Conservation (phyloP, 2,797 vertebrate species). For the Nasua narica region DNA sequence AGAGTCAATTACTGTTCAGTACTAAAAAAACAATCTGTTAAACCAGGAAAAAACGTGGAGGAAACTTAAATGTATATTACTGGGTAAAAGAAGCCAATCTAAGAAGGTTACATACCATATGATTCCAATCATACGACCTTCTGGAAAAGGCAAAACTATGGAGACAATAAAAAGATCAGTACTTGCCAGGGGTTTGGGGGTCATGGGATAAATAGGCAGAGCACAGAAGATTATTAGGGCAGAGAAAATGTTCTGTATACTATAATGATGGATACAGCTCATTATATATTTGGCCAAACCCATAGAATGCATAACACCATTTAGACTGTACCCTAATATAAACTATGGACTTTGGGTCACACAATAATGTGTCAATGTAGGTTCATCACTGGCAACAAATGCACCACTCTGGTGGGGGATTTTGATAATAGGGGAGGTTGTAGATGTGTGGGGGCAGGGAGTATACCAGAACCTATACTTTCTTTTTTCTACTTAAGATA, state of each 20-base stretch:
- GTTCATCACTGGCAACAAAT: background rate
- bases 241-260: background rate
- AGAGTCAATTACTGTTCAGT: background rate
- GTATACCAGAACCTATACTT: background rate
- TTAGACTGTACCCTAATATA: background rate
- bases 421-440: background rate
- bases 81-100: background rate
- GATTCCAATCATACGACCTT: background rate
- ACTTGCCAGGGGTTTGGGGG: too few species aligned
- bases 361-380: background rate
- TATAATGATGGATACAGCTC: background rate
- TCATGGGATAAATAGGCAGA: background rate
- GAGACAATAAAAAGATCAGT: background rate
- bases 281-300: background rate
- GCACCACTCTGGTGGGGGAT: background rate
- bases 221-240: background rate
- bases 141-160: background rate
- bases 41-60: background rate
- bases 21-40: background rate
- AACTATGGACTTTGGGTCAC: background rate
- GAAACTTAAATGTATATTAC: background rate
- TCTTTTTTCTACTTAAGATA: too few species aligned
- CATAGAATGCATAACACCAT: background rate
- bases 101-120: background rate
- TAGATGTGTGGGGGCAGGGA: background rate